Evolutionary conservation across 35 echinoderm and acorn worm genomes (phyloP).

Genomic region (Ophiothrix spiculata): DNA sequence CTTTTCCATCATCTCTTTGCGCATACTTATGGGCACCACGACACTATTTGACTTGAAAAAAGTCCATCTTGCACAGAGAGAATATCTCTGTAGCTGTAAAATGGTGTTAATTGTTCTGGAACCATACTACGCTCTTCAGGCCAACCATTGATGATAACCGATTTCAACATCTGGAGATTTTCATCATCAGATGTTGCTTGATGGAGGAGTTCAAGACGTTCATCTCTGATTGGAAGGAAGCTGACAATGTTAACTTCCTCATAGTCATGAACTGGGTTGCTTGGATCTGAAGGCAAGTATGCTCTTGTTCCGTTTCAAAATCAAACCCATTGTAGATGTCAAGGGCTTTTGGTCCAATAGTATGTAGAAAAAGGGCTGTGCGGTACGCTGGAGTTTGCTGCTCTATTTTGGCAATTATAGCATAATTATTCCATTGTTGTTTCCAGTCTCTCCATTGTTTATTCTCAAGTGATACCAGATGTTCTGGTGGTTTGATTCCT

Average conservation of each 20-base stretch:
- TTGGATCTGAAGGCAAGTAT: neutral
- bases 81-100: constrained; percentile 49
- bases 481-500: no score
- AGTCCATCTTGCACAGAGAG: constrained; percentile 56
- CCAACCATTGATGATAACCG: constrained; percentile 8
- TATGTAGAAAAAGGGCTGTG: no score
- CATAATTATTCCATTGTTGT: no score
- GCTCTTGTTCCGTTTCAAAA: constrained; percentile 15
- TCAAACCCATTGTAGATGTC: constrained; percentile 32
- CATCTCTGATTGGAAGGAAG: constrained; percentile 11
- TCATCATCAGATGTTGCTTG: no score
- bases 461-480: no score
- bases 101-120: constrained; percentile 17
- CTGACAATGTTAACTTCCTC: constrained; percentile 24
- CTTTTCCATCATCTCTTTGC: constrained; percentile 47
- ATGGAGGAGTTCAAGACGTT: constrained; percentile 4
- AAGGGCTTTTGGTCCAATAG: no score
- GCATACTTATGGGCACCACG: constrained; percentile 35
- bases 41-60: constrained; percentile 40
- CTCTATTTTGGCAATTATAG: no score
- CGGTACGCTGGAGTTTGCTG: no score
- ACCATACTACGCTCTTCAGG: constrained; percentile 14
- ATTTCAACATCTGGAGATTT: constrained; percentile 17
- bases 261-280: neutral
- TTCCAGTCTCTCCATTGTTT: no score